Percentiles rank a stretch among this genome's conserved stretches.
These are phyloP conservation scores for Cyprinodon tularosa DNA, from an alignment of 2,113 vertebrate genomes.

Conservation along the genomic window DNA sequence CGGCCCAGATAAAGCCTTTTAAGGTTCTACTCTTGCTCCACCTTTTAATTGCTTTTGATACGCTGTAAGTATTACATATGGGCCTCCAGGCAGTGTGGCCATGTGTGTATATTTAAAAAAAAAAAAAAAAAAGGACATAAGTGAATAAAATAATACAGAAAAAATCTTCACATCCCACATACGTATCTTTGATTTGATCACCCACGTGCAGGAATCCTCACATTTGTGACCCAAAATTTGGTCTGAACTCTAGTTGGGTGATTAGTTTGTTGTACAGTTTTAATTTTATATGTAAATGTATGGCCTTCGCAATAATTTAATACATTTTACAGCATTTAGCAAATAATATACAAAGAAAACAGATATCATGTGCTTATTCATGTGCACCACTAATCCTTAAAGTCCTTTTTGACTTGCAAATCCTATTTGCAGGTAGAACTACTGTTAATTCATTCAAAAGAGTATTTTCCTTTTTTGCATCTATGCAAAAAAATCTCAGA, in stretches of 20 bases:
- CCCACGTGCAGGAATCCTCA: slow-evolving; percentile 21
- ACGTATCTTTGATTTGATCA: slow-evolving; percentile 48
- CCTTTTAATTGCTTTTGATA: slow-evolving; percentile 76
- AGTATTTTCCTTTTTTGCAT: slow-evolving; percentile 27
- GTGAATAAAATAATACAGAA: slow-evolving; percentile 38
- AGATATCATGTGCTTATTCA: neutral
- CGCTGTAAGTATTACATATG: slow-evolving; percentile 52
- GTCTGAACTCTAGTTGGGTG: neutral
- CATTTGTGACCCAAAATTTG: neutral
- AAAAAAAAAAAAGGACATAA: slow-evolving; percentile 15
- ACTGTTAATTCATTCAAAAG: slow-evolving; percentile 14
- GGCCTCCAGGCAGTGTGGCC: slow-evolving; percentile 15
- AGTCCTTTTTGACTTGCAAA: slow-evolving; percentile 16
- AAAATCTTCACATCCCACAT: slow-evolving; percentile 31
- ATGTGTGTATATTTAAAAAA: slow-evolving; percentile 11
- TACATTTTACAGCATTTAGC: neutral
- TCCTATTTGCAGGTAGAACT: neutral
- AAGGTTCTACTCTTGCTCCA: slow-evolving; percentile 78
- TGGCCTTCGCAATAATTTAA: neutral
- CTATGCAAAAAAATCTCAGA: slow-evolving; percentile 18
- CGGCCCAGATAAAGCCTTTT: slow-evolving; percentile 84
- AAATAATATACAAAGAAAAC: slow-evolving; percentile 4
- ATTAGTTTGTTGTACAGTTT: slow-evolving; percentile 16
- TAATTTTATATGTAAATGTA: slow-evolving; percentile 11
- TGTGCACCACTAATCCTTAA: slow-evolving; percentile 11